phyloP scores from a whole-genome alignment of 2,113 vertebrate genomes.

The Clinocottus analis region DNA sequence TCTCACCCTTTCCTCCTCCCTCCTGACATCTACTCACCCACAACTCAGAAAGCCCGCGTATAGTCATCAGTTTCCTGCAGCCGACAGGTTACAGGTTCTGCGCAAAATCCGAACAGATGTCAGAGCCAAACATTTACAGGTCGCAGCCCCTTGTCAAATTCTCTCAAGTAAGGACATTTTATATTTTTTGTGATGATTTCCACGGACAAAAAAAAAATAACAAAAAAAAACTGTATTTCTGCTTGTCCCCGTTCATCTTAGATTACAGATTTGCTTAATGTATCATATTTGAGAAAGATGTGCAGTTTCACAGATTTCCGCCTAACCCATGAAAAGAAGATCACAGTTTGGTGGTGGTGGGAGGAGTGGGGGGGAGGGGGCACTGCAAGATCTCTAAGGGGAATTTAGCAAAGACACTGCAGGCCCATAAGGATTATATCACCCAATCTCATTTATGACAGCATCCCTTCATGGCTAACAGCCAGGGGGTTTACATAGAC shows the following conservation, averaged over 20 bases:
- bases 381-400: neutral
- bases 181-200: neutral
- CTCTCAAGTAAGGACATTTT: constrained; percentile 8
- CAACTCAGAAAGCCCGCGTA: neutral
- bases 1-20: neutral
- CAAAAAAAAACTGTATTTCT: constrained; percentile 11
- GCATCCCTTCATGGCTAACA: neutral
- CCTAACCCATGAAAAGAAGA: constrained; percentile 17
- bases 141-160: neutral
- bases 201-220: neutral
- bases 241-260: constrained; percentile 21
- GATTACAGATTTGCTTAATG: constrained; percentile 17
- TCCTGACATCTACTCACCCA: neutral
- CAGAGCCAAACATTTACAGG: constrained; percentile 5
- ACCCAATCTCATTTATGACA: neutral
- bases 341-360: constrained; percentile 2
- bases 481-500: neutral
- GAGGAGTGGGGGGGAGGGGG: neutral
- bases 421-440: neutral
- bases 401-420: constrained; percentile 14
- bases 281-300: constrained; percentile 36
- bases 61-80: neutral
- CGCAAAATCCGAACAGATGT: neutral
- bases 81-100: neutral
- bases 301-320: constrained; percentile 33